Conservation (phyloP, 2,797 vertebrate genomes). For the Falco concolor region DNA sequence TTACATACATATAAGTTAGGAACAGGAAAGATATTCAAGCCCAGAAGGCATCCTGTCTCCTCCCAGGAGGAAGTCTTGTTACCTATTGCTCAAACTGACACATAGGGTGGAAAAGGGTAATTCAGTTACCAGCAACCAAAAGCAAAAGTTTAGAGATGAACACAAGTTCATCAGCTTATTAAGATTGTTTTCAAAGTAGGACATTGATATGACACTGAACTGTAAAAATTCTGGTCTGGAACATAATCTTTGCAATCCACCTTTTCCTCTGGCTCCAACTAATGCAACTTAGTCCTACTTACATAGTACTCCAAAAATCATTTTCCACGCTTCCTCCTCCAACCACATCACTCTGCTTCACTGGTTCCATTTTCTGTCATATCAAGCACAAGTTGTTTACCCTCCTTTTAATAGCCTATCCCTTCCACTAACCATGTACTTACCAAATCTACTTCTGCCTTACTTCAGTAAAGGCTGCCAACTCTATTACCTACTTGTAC, state of each 20-base stretch:
- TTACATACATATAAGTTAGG: conserved; percentile 60
- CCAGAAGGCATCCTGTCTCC: conserved; percentile 62
- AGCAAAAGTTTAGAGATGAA: not conserved
- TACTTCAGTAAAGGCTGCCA: not conserved
- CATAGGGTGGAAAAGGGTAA: conserved; percentile 4
- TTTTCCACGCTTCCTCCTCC: not conserved
- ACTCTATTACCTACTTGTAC: not conserved
- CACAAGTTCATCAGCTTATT: not conserved
- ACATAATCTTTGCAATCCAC: not conserved
- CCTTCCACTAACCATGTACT: not conserved
- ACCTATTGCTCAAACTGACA: conserved; percentile 14
- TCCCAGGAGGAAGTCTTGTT: conserved; percentile 46
- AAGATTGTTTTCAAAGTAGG: not conserved
- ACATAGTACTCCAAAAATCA: not conserved
- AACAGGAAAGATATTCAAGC: conserved; percentile 58
- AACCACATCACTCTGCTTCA: not conserved
- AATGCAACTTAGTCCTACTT: not conserved
- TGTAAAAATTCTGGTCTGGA: not conserved
- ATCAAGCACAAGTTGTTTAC: not conserved
- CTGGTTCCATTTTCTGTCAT: not conserved
- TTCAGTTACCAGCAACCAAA: conserved; percentile 3
- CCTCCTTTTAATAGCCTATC: not conserved
- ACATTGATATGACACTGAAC: not conserved
- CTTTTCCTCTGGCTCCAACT: not conserved
- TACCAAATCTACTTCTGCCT: not conserved